Evolutionary conservation across 2,797 vertebrate species (phyloP).

Genomic region (Staurois parvus): DNA sequence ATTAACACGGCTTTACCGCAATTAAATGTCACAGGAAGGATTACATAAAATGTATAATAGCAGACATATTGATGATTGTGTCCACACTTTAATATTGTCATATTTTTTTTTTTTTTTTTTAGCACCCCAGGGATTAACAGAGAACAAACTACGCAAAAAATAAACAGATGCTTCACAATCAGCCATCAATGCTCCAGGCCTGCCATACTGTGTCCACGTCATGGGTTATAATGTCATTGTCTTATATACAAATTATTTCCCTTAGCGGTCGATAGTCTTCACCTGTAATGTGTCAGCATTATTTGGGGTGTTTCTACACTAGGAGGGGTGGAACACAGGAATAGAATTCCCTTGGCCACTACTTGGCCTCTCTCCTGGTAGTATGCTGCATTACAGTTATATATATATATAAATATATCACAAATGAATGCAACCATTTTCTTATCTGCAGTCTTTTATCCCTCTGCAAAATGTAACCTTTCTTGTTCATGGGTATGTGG

Average conservation of each 20-base stretch:
- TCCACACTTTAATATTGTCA: background rate
- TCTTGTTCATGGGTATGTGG: background rate
- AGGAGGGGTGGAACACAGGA: background rate
- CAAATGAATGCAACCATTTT: background rate
- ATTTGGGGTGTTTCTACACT: background rate
- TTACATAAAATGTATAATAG: background rate
- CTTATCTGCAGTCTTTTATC: background rate
- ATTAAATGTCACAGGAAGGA: background rate
- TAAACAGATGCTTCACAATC: slow-evolving; percentile 20
- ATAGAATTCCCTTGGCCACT: background rate
- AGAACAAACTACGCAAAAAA: slow-evolving; percentile 62
- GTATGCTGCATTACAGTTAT: background rate
- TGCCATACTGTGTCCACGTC: slow-evolving; percentile 36
- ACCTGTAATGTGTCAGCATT: slow-evolving; percentile 43
- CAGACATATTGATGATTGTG: background rate
- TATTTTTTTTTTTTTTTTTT: slow-evolving; percentile 1
- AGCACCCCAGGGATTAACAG: slow-evolving; percentile 35
- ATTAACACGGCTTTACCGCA: background rate
- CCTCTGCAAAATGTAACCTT: background rate
- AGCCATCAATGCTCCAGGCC: slow-evolving; percentile 16
- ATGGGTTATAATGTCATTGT: slow-evolving; percentile 29
- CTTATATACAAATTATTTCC: slow-evolving; percentile 13
- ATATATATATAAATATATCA: background rate
- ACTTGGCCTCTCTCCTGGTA: background rate
- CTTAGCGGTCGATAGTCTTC: slow-evolving; percentile 29